Percentiles rank a stretch among this genome's conserved stretches.
Conservation (phyloP, 2,888 invertebrate genomes). For the Dugesia japonica region DNA sequence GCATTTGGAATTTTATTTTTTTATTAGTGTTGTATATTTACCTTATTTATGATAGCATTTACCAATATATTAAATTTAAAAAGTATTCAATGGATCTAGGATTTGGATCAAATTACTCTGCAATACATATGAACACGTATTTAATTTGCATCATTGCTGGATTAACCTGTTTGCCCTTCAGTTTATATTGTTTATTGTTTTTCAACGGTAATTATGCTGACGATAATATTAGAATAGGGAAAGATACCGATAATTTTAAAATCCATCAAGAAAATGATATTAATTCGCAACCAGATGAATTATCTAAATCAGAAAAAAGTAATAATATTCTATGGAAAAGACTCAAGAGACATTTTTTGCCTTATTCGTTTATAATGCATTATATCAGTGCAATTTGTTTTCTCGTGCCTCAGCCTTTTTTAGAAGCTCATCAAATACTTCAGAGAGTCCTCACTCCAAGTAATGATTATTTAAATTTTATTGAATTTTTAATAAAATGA, state of each 20-base stretch:
- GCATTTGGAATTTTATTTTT: not conserved
- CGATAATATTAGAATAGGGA: not conserved
- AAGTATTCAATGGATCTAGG: not conserved
- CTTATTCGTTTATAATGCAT: slow-evolving; percentile 6
- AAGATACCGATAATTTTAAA: not conserved
- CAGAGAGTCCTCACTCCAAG: not conserved
- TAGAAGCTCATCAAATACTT: slow-evolving; percentile 3
- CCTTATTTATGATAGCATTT: not conserved
- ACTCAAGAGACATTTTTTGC: not conserved
- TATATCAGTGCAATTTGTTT: not conserved
- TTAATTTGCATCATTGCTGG: not conserved
- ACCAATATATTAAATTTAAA: not conserved
- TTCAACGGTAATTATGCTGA: not conserved
- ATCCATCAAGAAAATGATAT: slow-evolving; percentile 10
- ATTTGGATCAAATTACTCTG: slow-evolving; percentile 1
- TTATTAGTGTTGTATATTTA: not conserved
- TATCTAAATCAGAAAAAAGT: not conserved
- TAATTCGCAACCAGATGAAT: not conserved
- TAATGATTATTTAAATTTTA: no score
- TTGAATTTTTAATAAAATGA: no score
- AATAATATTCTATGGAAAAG: not conserved
- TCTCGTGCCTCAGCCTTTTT: not conserved
- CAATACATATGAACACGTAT: not conserved
- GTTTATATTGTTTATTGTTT: not conserved
- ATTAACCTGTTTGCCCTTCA: not conserved